These are phyloP conservation scores for Pristionchus fissidentatus DNA, from an alignment of 2,888 invertebrate genomes.

Conservation along the genomic window DNA sequence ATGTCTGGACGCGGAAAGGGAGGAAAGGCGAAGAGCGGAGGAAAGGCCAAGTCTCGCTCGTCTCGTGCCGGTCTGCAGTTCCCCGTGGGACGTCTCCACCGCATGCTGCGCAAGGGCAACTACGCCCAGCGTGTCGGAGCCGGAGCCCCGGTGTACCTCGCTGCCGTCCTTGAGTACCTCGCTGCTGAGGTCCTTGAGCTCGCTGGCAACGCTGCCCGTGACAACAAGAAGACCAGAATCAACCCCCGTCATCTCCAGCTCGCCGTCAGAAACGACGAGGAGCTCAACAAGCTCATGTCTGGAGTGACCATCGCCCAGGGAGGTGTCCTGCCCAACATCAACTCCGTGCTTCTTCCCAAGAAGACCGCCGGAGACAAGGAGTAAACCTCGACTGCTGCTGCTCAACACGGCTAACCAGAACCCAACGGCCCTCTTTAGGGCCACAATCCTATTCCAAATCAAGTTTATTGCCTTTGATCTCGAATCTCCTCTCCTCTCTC, in stretches of 20 bases:
- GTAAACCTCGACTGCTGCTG: no score
- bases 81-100: constrained; percentile 74
- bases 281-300: constrained; percentile 68
- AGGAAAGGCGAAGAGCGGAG: constrained; percentile 80
- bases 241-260: constrained; percentile 75
- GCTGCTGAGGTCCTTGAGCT: constrained; percentile 75
- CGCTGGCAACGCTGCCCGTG: constrained; percentile 78
- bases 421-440: constrained; percentile 56
- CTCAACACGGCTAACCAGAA: no score
- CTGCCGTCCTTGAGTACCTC: constrained; percentile 70
- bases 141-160: constrained; percentile 70
- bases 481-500: no score
- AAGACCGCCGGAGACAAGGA: constrained; percentile 68
- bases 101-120: constrained; percentile 72
- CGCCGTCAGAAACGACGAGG: constrained; percentile 68
- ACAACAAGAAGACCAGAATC: constrained; percentile 78
- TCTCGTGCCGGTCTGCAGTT: constrained; percentile 74
- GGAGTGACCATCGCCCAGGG: constrained; percentile 89
- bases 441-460: constrained; percentile 48
- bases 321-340: constrained; percentile 82
- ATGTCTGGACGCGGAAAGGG: constrained; percentile 89
- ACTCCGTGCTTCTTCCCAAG: constrained; percentile 74
- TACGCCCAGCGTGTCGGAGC: constrained; percentile 71
- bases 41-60: constrained; percentile 70
- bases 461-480: not conserved